phyloP scores from a whole-genome alignment of 2,797 vertebrate species.

The Balearica regulorum region DNA sequence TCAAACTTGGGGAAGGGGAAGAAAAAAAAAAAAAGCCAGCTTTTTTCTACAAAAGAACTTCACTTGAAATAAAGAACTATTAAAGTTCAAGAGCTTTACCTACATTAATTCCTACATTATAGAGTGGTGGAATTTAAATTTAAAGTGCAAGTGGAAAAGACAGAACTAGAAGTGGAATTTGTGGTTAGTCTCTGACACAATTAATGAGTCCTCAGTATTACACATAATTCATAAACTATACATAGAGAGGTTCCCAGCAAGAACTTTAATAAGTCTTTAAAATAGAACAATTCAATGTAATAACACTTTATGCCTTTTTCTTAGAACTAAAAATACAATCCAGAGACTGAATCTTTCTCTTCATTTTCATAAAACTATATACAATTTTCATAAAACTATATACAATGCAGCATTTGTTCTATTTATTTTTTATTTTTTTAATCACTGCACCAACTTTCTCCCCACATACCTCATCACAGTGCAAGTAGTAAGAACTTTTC shows the following conservation, averaged over 20 bases:
- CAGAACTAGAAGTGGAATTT: background rate
- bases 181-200: background rate
- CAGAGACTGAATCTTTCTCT: background rate
- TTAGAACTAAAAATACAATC: background rate
- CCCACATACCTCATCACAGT: background rate
- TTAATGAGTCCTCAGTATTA: background rate
- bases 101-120: background rate
- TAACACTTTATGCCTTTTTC: background rate
- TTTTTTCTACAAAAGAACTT: background rate
- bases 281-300: background rate
- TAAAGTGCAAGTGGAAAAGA: background rate
- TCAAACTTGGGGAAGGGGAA: too few species aligned
- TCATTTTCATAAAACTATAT: background rate
- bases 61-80: background rate
- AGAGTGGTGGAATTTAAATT: background rate
- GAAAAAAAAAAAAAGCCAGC: too few species aligned
- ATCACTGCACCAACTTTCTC: background rate
- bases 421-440: background rate
- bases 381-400: background rate
- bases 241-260: background rate
- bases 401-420: background rate
- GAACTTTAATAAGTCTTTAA: background rate
- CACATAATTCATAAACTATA: rapidly evolving
- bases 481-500: background rate
- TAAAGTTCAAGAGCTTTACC: background rate